These are phyloP conservation scores for Larimichthys polyactis DNA, from an alignment of 2,113 vertebrate species.

Conservation along the genomic window DNA sequence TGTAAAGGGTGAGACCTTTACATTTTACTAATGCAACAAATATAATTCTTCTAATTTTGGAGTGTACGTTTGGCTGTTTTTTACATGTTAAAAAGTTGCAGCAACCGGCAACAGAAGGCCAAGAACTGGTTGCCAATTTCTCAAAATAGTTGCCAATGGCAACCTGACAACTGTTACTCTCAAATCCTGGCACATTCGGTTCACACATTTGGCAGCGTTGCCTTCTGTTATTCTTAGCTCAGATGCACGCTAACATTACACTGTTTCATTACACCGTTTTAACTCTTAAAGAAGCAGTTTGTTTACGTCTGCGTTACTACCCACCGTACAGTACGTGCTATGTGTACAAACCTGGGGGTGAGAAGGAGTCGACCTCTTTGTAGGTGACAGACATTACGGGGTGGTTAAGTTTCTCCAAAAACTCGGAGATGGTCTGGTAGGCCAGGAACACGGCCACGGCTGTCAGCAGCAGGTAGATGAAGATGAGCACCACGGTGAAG, in stretches of 20 bases:
- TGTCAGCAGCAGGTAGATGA: slow-evolving; percentile 95
- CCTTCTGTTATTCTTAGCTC: background rate
- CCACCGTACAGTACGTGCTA: background rate
- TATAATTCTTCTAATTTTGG: no score
- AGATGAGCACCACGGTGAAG: slow-evolving; percentile 92
- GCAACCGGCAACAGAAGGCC: no score
- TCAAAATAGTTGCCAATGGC: no score
- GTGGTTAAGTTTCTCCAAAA: slow-evolving; percentile 92
- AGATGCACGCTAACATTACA: background rate
- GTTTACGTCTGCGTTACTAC: background rate
- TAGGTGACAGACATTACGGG: slow-evolving; percentile 98
- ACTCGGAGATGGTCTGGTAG: slow-evolving; percentile 97
- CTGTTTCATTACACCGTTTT: background rate
- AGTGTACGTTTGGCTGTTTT: no score
- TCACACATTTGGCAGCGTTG: no score
- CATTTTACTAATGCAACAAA: no score
- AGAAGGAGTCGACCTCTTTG: slow-evolving; percentile 93
- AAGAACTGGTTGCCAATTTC: no score
- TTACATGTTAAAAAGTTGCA: no score
- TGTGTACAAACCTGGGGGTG: slow-evolving; percentile 88
- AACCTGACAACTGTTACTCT: no score
- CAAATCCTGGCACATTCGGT: no score
- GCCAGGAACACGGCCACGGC: slow-evolving; percentile 93
- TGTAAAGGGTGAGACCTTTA: no score
- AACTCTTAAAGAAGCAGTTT: no score